These are phyloP conservation scores for Lithophane socia DNA, from an alignment of 2,888 invertebrate species.

Conservation along the genomic window DNA sequence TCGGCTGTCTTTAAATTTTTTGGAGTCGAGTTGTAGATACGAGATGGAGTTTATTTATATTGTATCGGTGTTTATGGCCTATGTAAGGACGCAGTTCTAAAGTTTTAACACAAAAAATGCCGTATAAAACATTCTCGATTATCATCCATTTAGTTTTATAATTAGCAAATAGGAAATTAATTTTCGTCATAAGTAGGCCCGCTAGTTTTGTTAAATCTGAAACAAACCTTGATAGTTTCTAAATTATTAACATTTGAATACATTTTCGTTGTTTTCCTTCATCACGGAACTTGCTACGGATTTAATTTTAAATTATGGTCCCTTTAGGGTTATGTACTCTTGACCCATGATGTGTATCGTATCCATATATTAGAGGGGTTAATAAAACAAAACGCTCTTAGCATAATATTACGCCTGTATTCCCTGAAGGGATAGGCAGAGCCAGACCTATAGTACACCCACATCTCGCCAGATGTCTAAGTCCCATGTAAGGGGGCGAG, in stretches of 20 bases:
- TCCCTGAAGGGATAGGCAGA: not conserved
- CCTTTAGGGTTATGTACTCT: slow-evolving; percentile 17
- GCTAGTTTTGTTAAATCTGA: not conserved
- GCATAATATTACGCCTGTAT: not conserved
- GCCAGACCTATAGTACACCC: not conserved
- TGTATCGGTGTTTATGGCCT: too few relatives aligned
- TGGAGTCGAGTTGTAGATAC: too few relatives aligned
- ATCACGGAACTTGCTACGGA: slow-evolving; percentile 27
- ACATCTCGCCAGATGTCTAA: not conserved
- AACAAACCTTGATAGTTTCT: slow-evolving; percentile 19
- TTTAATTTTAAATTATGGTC: slow-evolving; percentile 47
- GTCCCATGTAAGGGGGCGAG: not conserved
- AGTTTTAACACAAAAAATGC: too few relatives aligned
- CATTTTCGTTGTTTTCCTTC: slow-evolving; percentile 37
- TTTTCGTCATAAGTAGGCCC: not conserved
- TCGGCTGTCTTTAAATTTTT: too few relatives aligned
- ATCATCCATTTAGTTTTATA: not conserved
- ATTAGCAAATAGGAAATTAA: not conserved
- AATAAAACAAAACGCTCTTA: not conserved
- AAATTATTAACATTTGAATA: slow-evolving; percentile 42
- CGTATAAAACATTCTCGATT: not conserved
- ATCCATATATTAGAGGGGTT: slow-evolving; percentile 11
- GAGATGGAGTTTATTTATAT: too few relatives aligned
- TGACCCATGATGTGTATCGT: slow-evolving; percentile 29
- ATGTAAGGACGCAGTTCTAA: too few relatives aligned